phyloP scores from a whole-genome alignment of 2,888 invertebrate species.

The Itoplectis maculator region DNA sequence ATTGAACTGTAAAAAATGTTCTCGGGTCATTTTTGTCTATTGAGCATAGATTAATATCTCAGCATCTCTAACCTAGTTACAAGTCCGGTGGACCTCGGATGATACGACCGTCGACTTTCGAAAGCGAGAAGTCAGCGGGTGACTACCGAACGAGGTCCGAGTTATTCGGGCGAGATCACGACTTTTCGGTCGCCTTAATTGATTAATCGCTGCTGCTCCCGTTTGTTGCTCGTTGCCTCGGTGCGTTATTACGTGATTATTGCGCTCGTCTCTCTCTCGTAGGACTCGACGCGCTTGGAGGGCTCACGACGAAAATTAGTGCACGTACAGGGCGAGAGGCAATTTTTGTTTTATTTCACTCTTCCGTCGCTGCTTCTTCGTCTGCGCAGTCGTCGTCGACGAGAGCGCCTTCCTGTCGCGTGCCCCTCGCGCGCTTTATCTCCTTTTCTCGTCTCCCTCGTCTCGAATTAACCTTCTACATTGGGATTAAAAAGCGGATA shows the following conservation, averaged over 20 bases:
- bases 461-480: slow-evolving; percentile 82
- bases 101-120: background rate
- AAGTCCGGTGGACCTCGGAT: slow-evolving; percentile 6
- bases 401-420: slow-evolving; percentile 83
- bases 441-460: slow-evolving; percentile 81
- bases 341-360: slow-evolving; percentile 46
- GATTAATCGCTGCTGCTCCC: slow-evolving; percentile 77
- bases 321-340: slow-evolving; percentile 53
- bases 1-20: background rate
- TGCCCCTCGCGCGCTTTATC: slow-evolving; percentile 81
- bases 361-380: slow-evolving; percentile 24
- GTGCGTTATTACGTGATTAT: slow-evolving; percentile 78
- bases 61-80: slow-evolving; percentile 15
- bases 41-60: slow-evolving; percentile 26
- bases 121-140: slow-evolving; percentile 7
- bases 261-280: slow-evolving; percentile 71
- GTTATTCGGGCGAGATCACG: slow-evolving; percentile 71
- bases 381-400: slow-evolving; percentile 57
- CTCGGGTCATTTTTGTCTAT: background rate
- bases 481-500: slow-evolving; percentile 84
- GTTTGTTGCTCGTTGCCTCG: slow-evolving; percentile 33
- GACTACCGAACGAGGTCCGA: background rate
- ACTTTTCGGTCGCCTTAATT: slow-evolving; percentile 77
- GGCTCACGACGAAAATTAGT: slow-evolving; percentile 32
- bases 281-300: slow-evolving; percentile 40